phyloP scores from a whole-genome alignment of 1,140 invertebrate species.

The Callitettix versicolor region DNA sequence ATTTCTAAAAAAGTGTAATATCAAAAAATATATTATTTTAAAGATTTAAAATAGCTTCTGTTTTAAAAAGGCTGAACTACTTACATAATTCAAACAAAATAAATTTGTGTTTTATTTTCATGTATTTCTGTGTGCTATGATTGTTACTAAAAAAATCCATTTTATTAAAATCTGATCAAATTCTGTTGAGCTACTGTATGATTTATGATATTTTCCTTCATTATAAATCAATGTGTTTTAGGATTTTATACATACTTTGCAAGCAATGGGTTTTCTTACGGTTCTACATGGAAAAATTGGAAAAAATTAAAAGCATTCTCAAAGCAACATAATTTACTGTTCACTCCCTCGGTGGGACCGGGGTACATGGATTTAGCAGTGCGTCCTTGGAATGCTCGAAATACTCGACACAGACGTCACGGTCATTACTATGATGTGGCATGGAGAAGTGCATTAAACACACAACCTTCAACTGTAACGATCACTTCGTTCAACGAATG shows the following conservation, averaged over 20 bases:
- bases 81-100: too few relatives aligned
- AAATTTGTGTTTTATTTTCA: too few relatives aligned
- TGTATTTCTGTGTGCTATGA: too few relatives aligned
- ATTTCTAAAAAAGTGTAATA: too few relatives aligned
- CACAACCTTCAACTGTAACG: slow-evolving; percentile 38
- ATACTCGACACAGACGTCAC: slow-evolving; percentile 42
- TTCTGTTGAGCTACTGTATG: too few relatives aligned
- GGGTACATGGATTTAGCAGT: slow-evolving; percentile 45
- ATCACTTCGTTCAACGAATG: slow-evolving; percentile 51
- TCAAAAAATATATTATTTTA: too few relatives aligned
- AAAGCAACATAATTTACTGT: slow-evolving; percentile 41
- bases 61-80: too few relatives aligned
- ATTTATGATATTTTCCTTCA: too few relatives aligned
- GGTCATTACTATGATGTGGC: slow-evolving; percentile 35
- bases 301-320: slow-evolving; percentile 43
- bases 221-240: slow-evolving; percentile 14
- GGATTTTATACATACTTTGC: slow-evolving; percentile 50
- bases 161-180: too few relatives aligned
- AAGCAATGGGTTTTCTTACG: slow-evolving; percentile 46
- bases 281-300: slow-evolving; percentile 54
- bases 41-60: too few relatives aligned
- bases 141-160: too few relatives aligned
- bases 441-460: slow-evolving; percentile 42
- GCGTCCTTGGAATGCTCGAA: slow-evolving; percentile 41
- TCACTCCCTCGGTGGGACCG: slow-evolving; percentile 47